These are phyloP conservation scores for Orchestes rusci DNA, from an alignment of 2,888 invertebrate species.

Conservation along the genomic window DNA sequence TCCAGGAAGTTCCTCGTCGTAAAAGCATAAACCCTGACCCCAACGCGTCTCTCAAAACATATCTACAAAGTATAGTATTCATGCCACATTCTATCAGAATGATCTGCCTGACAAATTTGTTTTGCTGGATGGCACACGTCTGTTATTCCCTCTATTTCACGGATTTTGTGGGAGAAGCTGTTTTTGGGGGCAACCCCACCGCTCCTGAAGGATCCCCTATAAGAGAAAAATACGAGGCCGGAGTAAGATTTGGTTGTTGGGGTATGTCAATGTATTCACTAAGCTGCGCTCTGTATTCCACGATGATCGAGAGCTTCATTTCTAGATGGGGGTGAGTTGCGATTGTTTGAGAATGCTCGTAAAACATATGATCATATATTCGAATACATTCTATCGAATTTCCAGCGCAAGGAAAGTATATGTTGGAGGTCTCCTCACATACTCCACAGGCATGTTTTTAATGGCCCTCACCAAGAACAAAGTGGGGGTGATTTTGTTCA, in stretches of 20 bases:
- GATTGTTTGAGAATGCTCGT: too few species aligned
- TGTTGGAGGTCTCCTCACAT: constrained; percentile 80
- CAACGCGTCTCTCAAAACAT: constrained; percentile 60
- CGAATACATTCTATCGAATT: too few species aligned
- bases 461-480: constrained; percentile 74
- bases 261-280: constrained; percentile 94
- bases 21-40: constrained; percentile 36
- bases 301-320: constrained; percentile 80
- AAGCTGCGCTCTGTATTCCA: constrained; percentile 91
- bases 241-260: constrained; percentile 92
- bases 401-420: constrained; percentile 81
- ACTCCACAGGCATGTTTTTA: constrained; percentile 80
- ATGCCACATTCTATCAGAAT: constrained; percentile 84
- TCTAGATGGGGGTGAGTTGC: constrained; percentile 58
- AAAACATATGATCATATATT: too few species aligned
- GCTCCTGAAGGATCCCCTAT: constrained; percentile 59
- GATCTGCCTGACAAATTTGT: constrained; percentile 87
- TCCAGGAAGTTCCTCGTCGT: too few species aligned
- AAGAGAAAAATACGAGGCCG: constrained; percentile 73
- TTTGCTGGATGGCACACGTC: constrained; percentile 98
- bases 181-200: constrained; percentile 82
- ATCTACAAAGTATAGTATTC: constrained; percentile 80
- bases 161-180: constrained; percentile 89
- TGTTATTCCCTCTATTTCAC: constrained; percentile 96
- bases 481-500: constrained; percentile 76